A percentile compares a stretch with the other conserved stretches of the same genome.
Evolutionary conservation across 2,113 vertebrate species (phyloP).

Genomic region (Fulica atra): DNA sequence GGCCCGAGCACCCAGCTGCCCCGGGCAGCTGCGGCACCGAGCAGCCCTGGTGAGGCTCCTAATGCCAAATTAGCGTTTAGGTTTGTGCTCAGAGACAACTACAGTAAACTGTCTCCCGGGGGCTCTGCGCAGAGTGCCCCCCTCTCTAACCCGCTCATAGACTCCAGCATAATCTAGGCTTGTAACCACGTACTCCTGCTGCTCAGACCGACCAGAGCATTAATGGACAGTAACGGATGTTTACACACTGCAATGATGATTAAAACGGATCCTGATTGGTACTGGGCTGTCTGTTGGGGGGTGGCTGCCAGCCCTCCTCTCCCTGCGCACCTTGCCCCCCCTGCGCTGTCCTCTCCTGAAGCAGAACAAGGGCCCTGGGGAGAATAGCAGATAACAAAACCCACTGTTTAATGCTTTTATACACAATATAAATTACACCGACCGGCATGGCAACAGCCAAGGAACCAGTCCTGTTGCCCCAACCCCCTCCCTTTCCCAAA

Average conservation of each 20-base stretch:
- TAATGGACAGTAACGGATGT: constrained; percentile 60
- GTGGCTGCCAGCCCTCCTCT: neutral
- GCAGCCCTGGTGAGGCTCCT: neutral
- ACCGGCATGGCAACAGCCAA: constrained; percentile 33
- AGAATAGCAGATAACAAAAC: constrained; percentile 56
- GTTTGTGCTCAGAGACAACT: constrained; percentile 67
- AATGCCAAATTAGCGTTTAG: constrained; percentile 77
- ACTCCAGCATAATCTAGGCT: constrained; percentile 49
- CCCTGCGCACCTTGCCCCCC: fast-evolving
- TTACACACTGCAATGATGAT: constrained; percentile 62
- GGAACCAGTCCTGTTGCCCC: constrained; percentile 36
- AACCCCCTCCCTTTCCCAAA: neutral
- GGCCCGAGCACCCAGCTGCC: neutral
- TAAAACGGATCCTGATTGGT: constrained; percentile 62
- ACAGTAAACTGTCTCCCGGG: constrained; percentile 20
- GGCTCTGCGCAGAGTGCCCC: neutral
- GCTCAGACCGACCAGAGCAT: constrained; percentile 32
- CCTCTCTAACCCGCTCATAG: constrained; percentile 62
- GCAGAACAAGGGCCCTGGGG: neutral
- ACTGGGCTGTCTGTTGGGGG: neutral
- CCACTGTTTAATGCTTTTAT: constrained; percentile 71
- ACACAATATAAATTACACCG: constrained; percentile 76
- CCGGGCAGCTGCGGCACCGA: neutral
- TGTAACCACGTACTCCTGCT: constrained; percentile 51
- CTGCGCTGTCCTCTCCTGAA: fast-evolving